A percentile compares a stretch with the other conserved stretches of the same genome.
Evolutionary conservation across 2,888 invertebrate species (phyloP).

Genomic region (Chaitophorus viminalis): DNA sequence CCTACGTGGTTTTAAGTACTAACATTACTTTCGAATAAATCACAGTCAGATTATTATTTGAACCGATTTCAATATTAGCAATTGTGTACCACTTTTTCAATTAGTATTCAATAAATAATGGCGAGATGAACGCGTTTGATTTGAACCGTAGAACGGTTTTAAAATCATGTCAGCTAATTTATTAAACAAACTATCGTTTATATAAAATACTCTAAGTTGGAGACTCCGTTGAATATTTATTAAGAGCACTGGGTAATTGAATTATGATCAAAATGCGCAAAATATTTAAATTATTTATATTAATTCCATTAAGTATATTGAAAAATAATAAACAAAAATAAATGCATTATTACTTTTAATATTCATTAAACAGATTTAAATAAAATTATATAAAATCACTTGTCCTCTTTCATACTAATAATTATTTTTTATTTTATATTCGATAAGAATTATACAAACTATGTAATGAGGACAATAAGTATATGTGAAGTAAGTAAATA

Average conservation of each 20-base stretch:
- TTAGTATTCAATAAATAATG: neutral
- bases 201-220: neutral
- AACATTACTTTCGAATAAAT: neutral
- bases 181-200: neutral
- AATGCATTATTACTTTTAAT: neutral
- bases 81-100: neutral
- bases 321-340: neutral
- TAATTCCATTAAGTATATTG: neutral
- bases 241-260: neutral
- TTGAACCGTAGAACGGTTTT: neutral
- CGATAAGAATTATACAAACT: too few relatives aligned
- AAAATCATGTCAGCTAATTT: slow-evolving; percentile 17
- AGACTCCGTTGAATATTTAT: neutral
- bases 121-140: slow-evolving; percentile 10
- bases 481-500: too few relatives aligned
- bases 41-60: slow-evolving; percentile 3
- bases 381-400: neutral
- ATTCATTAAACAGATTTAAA: neutral
- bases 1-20: slow-evolving; percentile 4
- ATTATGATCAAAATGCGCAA: neutral
- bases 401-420: too few relatives aligned
- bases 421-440: too few relatives aligned
- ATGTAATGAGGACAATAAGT: too few relatives aligned
- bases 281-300: neutral
- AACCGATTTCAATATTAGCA: neutral